Evolutionary conservation across 2,113 vertebrate genomes (phyloP).

Genomic region (Antechinus flavipes): DNA sequence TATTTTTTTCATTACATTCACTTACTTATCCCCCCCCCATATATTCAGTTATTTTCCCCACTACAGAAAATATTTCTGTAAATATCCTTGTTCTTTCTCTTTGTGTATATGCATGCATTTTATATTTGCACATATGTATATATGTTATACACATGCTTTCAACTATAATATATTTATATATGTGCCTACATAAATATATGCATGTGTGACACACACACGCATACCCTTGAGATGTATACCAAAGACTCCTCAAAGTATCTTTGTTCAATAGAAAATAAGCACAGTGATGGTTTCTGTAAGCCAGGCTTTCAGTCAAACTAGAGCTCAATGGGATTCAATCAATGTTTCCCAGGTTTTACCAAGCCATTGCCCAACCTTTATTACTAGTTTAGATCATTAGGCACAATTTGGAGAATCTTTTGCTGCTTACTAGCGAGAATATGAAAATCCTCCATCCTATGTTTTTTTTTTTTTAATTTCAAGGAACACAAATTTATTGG

Average conservation of each 20-base stretch:
- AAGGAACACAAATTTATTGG: slow-evolving; percentile 27
- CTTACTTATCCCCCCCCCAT: neutral
- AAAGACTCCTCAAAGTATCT: neutral
- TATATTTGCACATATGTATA: too few relatives aligned
- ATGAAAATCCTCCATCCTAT: neutral
- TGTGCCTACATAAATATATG: too few relatives aligned
- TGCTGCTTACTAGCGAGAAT: neutral
- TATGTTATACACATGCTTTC: too few relatives aligned
- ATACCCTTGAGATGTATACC: neutral
- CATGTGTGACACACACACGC: too few relatives aligned
- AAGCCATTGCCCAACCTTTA: neutral
- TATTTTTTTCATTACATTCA: neutral
- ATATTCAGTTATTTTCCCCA: neutral
- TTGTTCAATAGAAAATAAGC: neutral
- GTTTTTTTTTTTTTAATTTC: slow-evolving; percentile 26
- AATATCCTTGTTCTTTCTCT: neutral
- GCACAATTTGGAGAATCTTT: neutral
- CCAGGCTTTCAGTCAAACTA: neutral
- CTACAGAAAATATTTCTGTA: neutral
- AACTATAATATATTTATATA: too few relatives aligned
- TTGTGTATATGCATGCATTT: neutral
- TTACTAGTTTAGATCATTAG: neutral
- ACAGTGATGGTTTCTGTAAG: neutral
- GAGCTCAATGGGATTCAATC: neutral
- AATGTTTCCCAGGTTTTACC: neutral